These are phyloP conservation scores for Tenualosa thibaudeaui DNA, from an alignment of 2,797 vertebrate genomes.

Conservation along the genomic window DNA sequence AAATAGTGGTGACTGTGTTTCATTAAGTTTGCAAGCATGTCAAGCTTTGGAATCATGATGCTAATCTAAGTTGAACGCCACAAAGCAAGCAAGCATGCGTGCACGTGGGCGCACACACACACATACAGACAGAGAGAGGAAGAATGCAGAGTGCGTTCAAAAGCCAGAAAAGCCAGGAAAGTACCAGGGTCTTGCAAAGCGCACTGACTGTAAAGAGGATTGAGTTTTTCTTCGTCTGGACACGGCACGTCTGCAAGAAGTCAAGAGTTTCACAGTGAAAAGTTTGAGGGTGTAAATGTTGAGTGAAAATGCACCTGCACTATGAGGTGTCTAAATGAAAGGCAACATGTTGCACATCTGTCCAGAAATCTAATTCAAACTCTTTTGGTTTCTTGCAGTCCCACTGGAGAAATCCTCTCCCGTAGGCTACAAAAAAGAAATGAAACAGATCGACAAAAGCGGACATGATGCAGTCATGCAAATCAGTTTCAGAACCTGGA, in stretches of 20 bases:
- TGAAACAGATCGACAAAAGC: no score
- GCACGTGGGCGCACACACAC: not conserved
- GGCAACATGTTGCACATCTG: not conserved
- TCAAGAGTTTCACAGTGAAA: not conserved
- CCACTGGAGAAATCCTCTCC: no score
- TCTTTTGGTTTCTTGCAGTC: not conserved
- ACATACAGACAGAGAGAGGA: not conserved
- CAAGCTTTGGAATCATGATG: not conserved
- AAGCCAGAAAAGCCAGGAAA: constrained; percentile 51
- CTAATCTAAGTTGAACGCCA: not conserved
- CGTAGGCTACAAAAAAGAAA: no score
- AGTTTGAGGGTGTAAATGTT: not conserved
- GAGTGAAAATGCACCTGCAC: not conserved
- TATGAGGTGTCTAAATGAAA: not conserved
- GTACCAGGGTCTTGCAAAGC: constrained; percentile 82
- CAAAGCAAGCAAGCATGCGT: not conserved
- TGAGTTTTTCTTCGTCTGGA: constrained; percentile 80
- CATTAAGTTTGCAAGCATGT: not conserved
- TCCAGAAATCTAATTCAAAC: not conserved
- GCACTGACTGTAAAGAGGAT: constrained; percentile 79
- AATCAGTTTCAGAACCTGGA: not conserved
- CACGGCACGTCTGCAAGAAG: constrained; percentile 71
- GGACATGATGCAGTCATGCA: no score
- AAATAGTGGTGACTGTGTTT: not conserved
- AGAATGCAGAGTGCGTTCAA: not conserved